Evolutionary conservation across 2,113 vertebrate genomes (phyloP), one percentile per base, ranked within the genome.

Genomic region (Etheostoma cragini): DNA sequence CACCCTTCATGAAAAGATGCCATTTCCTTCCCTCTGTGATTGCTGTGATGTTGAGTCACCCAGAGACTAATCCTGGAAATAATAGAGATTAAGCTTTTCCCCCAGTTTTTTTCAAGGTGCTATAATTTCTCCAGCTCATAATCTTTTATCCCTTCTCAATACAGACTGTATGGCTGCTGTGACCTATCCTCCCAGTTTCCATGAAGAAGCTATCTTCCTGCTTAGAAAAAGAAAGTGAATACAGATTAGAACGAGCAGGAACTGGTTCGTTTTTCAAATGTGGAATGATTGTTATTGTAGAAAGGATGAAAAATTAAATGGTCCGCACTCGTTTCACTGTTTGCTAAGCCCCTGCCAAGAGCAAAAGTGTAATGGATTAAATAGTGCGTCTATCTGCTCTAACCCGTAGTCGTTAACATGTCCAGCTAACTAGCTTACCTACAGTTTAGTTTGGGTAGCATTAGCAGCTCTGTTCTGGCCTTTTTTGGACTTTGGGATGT

Each of bases 61-160:
- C 78, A 47, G 72, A 89, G 73, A 87, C 86, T 92, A 91, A 92
- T 93, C 87, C 88, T 70, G 77, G 81, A 87, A 92, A 93, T 91
- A 92, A 91, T 76, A 84, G 73, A 83, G 77, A 93, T 93, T 89
- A 90, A 82, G 82, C 82, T 80, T 89, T 83, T 65, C 69, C 72
- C 19, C 66, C 11, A 19, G 12, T 73, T 82, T 81, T 68, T 57
- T 76, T 65, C 78, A 80, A 82, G 76, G 62, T 82, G 85, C 84
- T 86, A 66, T 90, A 79, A 92, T 92, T 85, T 91, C 86, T 87
- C 47, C 54, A 72, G 77, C 82, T 90, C 88, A 76, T 90, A 83
- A 87, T 90, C 82, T 85, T 86, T 73, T 74, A 78, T 87, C 75
- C 78, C 45, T 67, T 73, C 75, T 90, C 68, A 67, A 64, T 82